Percentiles rank a stretch among this genome's conserved stretches.
phyloP scores from a whole-genome alignment of 2,113 vertebrate species.

The Gavialis gangeticus region DNA sequence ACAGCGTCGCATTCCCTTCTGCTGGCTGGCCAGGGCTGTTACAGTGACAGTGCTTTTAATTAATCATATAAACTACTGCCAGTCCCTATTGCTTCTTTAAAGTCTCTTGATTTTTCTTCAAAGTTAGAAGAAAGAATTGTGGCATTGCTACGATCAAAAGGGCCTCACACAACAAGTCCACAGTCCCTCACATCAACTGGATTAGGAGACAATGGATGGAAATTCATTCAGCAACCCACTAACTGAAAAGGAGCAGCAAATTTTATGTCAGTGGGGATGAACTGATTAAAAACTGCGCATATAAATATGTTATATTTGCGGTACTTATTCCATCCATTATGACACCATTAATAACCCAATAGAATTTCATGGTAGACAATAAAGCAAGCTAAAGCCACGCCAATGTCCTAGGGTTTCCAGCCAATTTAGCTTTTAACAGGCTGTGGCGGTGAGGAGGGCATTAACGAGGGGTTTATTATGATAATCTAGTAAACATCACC shows the following conservation, averaged over 20 bases:
- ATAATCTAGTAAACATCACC: not conserved
- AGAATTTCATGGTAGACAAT: not conserved
- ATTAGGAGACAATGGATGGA: not conserved
- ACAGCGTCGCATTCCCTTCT: slow-evolving; percentile 49
- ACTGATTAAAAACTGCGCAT: not conserved
- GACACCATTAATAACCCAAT: not conserved
- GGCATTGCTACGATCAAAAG: not conserved
- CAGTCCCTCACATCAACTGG: not conserved
- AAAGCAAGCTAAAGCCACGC: not conserved
- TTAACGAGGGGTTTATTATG: not conserved
- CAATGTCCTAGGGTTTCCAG: not conserved
- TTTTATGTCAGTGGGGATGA: not conserved
- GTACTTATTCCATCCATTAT: not conserved
- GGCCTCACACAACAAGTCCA: not conserved
- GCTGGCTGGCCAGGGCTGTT: slow-evolving; percentile 27
- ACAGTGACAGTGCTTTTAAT: slow-evolving; percentile 22
- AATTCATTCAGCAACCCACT: not conserved
- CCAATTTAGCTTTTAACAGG: not conserved
- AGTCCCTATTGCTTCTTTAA: not conserved
- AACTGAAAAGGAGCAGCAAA: not conserved
- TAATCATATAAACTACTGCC: not conserved
- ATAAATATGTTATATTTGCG: not conserved
- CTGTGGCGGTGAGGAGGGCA: not conserved
- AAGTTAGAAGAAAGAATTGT: not conserved
- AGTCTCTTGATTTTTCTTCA: not conserved